These are phyloP conservation scores for Characodon lateralis DNA, from an alignment of 2,797 vertebrate species.

Conservation along the genomic window DNA sequence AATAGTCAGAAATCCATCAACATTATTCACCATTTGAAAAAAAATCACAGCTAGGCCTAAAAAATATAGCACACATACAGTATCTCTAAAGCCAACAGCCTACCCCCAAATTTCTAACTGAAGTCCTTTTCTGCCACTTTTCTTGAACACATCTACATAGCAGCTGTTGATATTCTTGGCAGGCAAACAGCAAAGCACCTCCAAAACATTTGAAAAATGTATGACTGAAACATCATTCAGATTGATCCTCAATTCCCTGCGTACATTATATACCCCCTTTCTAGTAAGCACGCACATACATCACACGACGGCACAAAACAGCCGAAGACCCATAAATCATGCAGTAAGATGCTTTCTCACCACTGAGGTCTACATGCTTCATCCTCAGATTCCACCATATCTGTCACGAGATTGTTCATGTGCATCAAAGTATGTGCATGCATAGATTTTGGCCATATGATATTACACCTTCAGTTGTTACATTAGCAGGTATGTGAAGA, in stretches of 20 bases:
- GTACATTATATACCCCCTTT: slow-evolving; percentile 58
- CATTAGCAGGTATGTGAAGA: neutral
- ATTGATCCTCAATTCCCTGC: slow-evolving; percentile 60
- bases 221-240: slow-evolving; percentile 72
- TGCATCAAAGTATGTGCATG: slow-evolving; percentile 15
- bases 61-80: neutral
- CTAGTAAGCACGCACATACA: slow-evolving; percentile 73
- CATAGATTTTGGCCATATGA: slow-evolving; percentile 23
- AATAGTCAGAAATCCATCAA: slow-evolving; percentile 3
- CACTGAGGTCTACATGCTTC: slow-evolving; percentile 43
- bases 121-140: slow-evolving; percentile 1
- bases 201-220: slow-evolving; percentile 71
- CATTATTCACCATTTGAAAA: slow-evolving; percentile 2
- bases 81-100: neutral
- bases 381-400: slow-evolving; percentile 31
- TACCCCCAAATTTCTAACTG: neutral
- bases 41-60: slow-evolving; percentile 13
- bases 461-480: neutral
- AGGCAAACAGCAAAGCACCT: slow-evolving; percentile 45
- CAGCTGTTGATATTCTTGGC: slow-evolving; percentile 62
- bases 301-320: slow-evolving; percentile 66
- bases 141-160: slow-evolving; percentile 10
- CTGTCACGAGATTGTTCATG: slow-evolving; percentile 39
- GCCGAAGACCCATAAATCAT: slow-evolving; percentile 70
- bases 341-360: slow-evolving; percentile 50